phyloP scores from a whole-genome alignment of 2,113 vertebrate genomes.

The Rhynchopsitta pachyrhyncha region DNA sequence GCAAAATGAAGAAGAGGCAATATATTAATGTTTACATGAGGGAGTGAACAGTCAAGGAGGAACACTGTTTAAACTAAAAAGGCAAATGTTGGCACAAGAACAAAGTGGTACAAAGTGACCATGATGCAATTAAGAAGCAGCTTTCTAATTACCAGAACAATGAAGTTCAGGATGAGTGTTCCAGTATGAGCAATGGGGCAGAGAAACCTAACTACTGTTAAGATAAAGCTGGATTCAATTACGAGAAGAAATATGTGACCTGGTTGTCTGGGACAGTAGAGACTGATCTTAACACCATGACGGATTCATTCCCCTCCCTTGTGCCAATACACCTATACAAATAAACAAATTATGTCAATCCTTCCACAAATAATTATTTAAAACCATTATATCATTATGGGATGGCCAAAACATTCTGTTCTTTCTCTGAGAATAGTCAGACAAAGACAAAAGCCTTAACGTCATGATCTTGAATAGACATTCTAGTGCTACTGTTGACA shows the following conservation, averaged over 20 bases:
- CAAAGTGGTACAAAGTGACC: constrained; percentile 54
- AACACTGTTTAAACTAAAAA: constrained; percentile 14
- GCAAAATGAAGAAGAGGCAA: background rate
- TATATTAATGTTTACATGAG: constrained; percentile 33
- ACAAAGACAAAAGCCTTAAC: background rate
- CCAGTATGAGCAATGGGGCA: constrained; percentile 60
- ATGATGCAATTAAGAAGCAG: constrained; percentile 52
- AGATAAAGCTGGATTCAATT: constrained; percentile 25
- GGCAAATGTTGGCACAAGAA: constrained; percentile 55
- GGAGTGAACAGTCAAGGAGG: constrained; percentile 13
- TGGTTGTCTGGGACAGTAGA: background rate
- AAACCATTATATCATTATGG: background rate
- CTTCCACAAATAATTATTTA: constrained; percentile 8
- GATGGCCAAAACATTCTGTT: background rate
- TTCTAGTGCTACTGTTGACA: background rate
- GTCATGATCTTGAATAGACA: background rate
- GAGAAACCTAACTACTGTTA: constrained; percentile 50
- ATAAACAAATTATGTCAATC: constrained; percentile 12
- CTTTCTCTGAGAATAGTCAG: background rate
- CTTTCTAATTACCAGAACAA: constrained; percentile 63
- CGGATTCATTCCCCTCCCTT: background rate
- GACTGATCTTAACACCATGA: background rate
- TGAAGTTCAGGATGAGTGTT: constrained; percentile 54
- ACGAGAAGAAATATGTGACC: background rate
- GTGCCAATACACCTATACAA: background rate